A percentile compares a stretch with the other conserved stretches of the same genome.
These are phyloP conservation scores for Dendrocincla tyrannina DNA, from an alignment of 2,797 vertebrate species.

Conservation along the genomic window DNA sequence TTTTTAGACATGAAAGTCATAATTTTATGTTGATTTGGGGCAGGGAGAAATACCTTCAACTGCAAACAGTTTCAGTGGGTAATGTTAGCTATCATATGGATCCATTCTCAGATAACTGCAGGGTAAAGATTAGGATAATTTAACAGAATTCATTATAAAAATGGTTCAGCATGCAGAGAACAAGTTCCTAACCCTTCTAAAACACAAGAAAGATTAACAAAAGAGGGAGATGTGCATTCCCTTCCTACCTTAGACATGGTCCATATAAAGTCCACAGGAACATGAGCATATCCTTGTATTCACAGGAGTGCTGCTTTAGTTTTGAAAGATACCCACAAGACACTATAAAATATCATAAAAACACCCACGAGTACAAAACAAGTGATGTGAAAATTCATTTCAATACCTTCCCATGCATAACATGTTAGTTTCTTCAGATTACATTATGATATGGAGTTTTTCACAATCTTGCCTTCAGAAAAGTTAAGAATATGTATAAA, in stretches of 20 bases:
- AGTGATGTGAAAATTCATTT: conserved; percentile 22
- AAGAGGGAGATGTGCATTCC: background rate
- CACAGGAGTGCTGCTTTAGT: background rate
- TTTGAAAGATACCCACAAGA: background rate
- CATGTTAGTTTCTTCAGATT: background rate
- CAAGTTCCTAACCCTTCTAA: background rate
- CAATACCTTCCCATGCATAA: background rate
- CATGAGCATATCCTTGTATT: background rate
- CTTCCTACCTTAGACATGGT: background rate
- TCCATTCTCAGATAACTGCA: background rate
- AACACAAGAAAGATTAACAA: background rate
- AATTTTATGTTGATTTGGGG: background rate
- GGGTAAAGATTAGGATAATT: background rate
- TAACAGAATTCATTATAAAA: background rate
- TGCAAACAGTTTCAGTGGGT: background rate
- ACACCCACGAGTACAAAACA: conserved; percentile 1
- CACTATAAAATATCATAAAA: background rate
- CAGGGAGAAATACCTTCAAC: background rate
- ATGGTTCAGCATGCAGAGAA: background rate
- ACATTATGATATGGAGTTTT: background rate
- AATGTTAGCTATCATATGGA: background rate
- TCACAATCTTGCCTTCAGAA: background rate
- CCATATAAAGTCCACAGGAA: background rate
- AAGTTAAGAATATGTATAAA: background rate
- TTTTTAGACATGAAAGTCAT: background rate